A percentile compares a stretch with the other conserved stretches of the same genome.
phyloP scores from a whole-genome alignment of 2,113 vertebrate species.

The Emydocephalus ijimae region DNA sequence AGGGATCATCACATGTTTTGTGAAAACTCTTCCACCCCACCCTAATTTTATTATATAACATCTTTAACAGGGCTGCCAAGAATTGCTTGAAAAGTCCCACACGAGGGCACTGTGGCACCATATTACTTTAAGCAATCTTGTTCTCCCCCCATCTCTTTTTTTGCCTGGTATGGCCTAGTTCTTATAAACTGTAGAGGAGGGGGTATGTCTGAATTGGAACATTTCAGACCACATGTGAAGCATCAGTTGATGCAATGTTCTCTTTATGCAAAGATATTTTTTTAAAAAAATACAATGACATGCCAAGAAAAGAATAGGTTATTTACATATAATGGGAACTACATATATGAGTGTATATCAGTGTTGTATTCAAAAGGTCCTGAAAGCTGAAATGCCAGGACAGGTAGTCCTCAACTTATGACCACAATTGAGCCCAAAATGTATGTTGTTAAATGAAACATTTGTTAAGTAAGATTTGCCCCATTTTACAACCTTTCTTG shows the following conservation, averaged over 20 bases:
- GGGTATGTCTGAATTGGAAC: not conserved
- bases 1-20: not conserved
- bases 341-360: too few species aligned
- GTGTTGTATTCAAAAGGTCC: not conserved
- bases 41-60: not conserved
- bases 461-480: not conserved
- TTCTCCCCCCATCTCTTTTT: accelerated
- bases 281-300: not conserved
- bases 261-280: not conserved
- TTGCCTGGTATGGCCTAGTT: not conserved
- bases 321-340: not conserved
- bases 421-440: not conserved
- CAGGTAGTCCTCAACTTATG: not conserved
- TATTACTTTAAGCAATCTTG: accelerated
- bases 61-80: not conserved
- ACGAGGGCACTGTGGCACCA: conserved; percentile 53
- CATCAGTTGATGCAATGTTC: not conserved
- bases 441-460: not conserved
- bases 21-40: not conserved
- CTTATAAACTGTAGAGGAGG: not conserved
- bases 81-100: conserved; percentile 18
- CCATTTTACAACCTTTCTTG: not conserved
- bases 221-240: not conserved
- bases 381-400: not conserved
- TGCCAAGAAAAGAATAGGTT: not conserved